Evolutionary conservation across 2,797 vertebrate species (phyloP), one percentile per base, ranked within the genome.

Genomic region (Acanthis flammea): DNA sequence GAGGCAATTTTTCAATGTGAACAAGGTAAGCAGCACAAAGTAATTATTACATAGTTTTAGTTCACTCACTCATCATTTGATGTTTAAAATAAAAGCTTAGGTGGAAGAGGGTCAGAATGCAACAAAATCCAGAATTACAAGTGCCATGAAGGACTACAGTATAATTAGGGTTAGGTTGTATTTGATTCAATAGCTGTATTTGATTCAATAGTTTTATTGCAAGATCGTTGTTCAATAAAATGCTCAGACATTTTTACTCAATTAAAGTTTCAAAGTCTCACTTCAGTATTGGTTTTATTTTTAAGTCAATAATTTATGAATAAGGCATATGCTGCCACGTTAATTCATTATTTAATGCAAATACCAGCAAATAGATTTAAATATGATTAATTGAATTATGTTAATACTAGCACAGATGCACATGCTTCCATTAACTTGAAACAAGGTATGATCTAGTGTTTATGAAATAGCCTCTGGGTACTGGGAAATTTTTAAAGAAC

Each of bases 351-450:
- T 68, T 88, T 70, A 60, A 53, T 66, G 55, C 60, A 92, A 95
- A 90, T 92, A 84, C 66, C 37, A 84, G 73, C 44, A 97, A 95
- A 95, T 66, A 70, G 54, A 83, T 94, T 88, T 76, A 81, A 95
- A 92, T 91, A 47, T 44, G 57, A 79, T 85, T 85, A 88, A 91
- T 37, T 94, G 57, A 76, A 60, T 93, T 91, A 61, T 61, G 72
- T 80, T 92, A 85, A 74, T 86, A 51, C n/a, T 77, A 74, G 65
- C 62, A 92, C 37, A 91, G 68, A 91, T 65, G 51, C 48, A 54
- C 68, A 68, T 10, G 47, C 58, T 94, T 82, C 58, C 27, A 75
- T 86, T 89, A 83, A 51, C 51, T 75, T 91, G 80, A 93, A 96
- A 68, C 14, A 22, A 57, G 21, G 33, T 71, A 51, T 68, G 66